Conservation (phyloP, 2,113 vertebrate genomes). For the Nothoprocta pentlandii region DNA sequence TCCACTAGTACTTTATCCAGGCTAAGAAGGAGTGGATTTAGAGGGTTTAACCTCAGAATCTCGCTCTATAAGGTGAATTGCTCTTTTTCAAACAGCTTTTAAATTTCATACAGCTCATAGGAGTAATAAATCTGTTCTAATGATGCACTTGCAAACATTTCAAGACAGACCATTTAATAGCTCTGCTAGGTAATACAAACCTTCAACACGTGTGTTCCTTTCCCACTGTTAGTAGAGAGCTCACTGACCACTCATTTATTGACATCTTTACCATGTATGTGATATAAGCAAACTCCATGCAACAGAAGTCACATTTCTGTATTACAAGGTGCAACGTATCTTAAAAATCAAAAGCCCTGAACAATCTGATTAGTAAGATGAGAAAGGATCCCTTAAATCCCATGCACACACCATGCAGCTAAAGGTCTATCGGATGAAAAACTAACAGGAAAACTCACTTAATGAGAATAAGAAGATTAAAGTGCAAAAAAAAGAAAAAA, state of each 20-base stretch:
- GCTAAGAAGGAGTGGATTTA: background rate
- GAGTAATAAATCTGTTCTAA: background rate
- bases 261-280: background rate
- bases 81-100: background rate
- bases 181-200: background rate
- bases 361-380: conserved; percentile 46
- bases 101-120: background rate
- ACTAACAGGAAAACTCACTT: background rate
- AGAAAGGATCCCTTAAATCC: background rate
- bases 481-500: background rate
- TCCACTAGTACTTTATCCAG: background rate
- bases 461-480: background rate
- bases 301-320: background rate
- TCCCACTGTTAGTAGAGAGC: background rate
- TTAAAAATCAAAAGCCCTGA: background rate
- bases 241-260: background rate
- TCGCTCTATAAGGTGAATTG: background rate
- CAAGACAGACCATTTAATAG: background rate
- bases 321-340: background rate
- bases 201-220: background rate
- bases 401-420: background rate
- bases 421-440: background rate
- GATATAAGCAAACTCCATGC: background rate
- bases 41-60: background rate
- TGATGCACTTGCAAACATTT: background rate